phyloP scores from a whole-genome alignment of 1,140 invertebrate genomes.

The Goniozus legneri region DNA sequence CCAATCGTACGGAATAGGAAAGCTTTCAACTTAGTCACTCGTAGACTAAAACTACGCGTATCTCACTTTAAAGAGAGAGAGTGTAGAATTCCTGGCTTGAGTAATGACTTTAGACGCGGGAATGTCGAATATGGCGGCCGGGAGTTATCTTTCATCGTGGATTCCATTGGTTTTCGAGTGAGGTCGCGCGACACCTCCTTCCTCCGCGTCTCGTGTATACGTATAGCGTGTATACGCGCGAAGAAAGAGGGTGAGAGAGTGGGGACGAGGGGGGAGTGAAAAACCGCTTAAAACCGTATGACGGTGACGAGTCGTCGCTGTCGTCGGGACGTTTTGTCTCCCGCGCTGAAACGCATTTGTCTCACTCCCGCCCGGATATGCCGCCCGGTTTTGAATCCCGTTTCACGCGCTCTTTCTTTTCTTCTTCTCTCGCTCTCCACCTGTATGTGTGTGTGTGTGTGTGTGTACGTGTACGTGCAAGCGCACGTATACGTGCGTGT shows the following conservation, averaged over 20 bases:
- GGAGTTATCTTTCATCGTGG: constrained; percentile 22
- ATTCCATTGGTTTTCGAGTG: constrained; percentile 26
- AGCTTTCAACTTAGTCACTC: no score
- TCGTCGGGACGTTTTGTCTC: constrained; percentile 25
- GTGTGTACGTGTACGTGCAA: no score
- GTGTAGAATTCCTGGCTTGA: not conserved
- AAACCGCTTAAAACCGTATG: constrained; percentile 34
- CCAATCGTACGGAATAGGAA: no score
- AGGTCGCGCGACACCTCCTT: no score
- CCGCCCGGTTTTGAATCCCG: constrained; percentile 23
- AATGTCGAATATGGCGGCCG: no score
- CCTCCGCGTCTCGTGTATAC: constrained; percentile 7
- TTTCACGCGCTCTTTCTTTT: constrained; percentile 6
- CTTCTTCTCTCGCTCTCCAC: not conserved
- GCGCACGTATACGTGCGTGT: no score
- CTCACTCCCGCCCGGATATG: constrained; percentile 26
- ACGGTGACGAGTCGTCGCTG: constrained; percentile 19
- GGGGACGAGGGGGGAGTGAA: constrained; percentile 7
- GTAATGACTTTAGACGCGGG: not conserved
- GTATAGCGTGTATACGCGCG: constrained; percentile 10
- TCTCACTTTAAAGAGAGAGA: no score
- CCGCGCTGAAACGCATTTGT: constrained; percentile 25
- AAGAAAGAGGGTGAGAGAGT: constrained; percentile 14
- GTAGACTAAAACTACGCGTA: no score
- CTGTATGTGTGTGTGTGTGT: no score